phyloP scores from a whole-genome alignment of 2,113 vertebrate species.

The Bos indicus region DNA sequence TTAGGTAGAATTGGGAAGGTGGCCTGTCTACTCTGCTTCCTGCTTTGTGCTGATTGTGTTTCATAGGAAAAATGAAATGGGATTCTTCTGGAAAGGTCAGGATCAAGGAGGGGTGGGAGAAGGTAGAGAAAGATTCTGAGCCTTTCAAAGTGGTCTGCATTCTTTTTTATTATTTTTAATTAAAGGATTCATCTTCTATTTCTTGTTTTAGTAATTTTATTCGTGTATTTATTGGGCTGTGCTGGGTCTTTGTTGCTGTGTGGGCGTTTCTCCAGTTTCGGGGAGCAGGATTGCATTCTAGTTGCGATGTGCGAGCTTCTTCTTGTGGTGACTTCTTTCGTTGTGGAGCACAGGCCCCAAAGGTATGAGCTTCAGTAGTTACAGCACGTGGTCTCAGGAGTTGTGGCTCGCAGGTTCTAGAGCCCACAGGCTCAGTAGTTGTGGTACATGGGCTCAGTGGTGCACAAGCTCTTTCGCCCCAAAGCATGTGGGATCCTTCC shows the following conservation, averaged over 20 bases:
- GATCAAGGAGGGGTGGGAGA: background rate
- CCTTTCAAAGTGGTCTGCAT: background rate
- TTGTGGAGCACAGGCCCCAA: background rate
- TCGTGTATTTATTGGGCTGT: background rate
- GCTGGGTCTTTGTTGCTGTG: background rate
- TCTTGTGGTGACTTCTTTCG: background rate
- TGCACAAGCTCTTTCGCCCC: background rate
- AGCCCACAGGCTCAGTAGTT: background rate
- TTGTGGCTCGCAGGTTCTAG: background rate
- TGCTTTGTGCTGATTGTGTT: background rate
- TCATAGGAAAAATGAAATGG: constrained; percentile 24
- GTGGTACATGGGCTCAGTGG: background rate
- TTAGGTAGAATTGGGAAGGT: constrained; percentile 55
- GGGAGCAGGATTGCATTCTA: background rate
- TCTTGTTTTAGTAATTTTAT: background rate
- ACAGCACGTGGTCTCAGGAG: background rate
- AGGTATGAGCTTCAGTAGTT: background rate
- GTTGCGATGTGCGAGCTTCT: background rate
- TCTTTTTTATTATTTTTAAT: background rate
- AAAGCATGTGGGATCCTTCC: background rate
- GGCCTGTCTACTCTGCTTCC: background rate
- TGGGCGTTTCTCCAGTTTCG: background rate
- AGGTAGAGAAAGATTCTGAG: background rate
- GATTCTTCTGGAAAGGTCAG: background rate
- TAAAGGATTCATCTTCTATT: background rate